These are phyloP conservation scores for Apocheima hispidaria DNA, from an alignment of 2,888 invertebrate genomes.

Conservation along the genomic window DNA sequence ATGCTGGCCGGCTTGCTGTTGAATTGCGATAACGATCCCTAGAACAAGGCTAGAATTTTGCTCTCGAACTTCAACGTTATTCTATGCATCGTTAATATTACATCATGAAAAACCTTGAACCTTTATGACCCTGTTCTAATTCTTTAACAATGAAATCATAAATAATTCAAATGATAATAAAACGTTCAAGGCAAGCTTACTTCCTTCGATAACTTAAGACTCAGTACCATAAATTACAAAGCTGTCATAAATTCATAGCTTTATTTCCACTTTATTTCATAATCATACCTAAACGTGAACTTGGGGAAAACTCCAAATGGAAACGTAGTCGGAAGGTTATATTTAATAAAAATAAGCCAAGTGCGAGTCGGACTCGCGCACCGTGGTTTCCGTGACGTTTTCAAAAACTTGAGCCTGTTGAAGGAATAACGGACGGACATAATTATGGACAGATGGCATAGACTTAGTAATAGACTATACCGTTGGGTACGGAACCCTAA, in stretches of 20 bases:
- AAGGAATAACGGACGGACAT: no score
- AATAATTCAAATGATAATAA: constrained; percentile 31
- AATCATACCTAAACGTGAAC: constrained; percentile 7
- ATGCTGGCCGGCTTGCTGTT: no score
- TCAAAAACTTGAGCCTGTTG: no score
- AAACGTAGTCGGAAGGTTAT: constrained; percentile 4
- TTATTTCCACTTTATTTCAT: constrained; percentile 15
- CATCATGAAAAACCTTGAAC: constrained; percentile 20
- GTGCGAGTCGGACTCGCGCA: no score
- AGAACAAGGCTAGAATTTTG: no score
- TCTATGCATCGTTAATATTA: neutral
- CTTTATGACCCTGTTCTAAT: constrained; percentile 30
- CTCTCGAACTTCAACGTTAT: no score
- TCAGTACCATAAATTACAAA: constrained; percentile 27
- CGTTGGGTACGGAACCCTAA: no score
- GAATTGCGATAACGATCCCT: no score
- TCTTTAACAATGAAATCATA: constrained; percentile 32
- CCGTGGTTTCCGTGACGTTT: no score
- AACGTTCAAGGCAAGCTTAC: constrained; percentile 29
- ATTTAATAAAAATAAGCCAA: no score
- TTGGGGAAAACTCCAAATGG: constrained; percentile 17
- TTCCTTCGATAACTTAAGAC: constrained; percentile 25
- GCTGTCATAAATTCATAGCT: constrained; percentile 25
- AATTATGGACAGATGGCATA: no score
- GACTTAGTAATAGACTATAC: no score